These are phyloP conservation scores for Piscicola geometra DNA, from an alignment of 2,888 invertebrate genomes.

Conservation along the genomic window DNA sequence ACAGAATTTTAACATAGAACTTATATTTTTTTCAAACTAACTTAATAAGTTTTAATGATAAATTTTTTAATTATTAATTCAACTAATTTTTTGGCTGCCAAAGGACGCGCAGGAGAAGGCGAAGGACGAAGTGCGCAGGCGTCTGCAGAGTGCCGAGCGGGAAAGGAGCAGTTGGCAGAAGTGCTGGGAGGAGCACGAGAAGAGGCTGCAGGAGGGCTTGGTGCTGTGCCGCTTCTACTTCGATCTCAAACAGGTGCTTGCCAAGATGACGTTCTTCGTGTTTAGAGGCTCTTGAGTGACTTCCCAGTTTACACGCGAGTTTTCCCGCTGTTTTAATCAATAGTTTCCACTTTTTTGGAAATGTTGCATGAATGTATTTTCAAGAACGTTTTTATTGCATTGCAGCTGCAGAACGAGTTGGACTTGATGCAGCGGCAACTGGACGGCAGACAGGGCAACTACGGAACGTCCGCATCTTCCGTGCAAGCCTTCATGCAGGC, in stretches of 20 bases:
- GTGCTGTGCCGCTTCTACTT: slow-evolving; percentile 67
- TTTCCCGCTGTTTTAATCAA: no score
- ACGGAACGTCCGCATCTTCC: slow-evolving; percentile 68
- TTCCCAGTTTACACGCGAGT: no score
- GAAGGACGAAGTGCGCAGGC: slow-evolving; percentile 67
- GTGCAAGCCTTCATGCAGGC: slow-evolving; percentile 68
- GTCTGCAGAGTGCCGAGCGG: slow-evolving; percentile 64
- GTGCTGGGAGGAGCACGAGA: slow-evolving; percentile 63
- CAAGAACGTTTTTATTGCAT: neutral
- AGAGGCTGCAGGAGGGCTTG: slow-evolving; percentile 63
- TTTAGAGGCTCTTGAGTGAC: no score
- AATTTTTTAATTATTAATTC: neutral
- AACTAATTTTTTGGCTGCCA: no score
- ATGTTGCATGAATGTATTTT: neutral
- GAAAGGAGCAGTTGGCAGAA: slow-evolving; percentile 65
- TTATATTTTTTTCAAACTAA: neutral
- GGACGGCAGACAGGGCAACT: slow-evolving; percentile 65
- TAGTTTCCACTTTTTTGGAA: no score
- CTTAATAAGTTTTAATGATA: no score
- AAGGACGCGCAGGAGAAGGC: slow-evolving; percentile 67
- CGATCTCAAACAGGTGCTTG: slow-evolving; percentile 61
- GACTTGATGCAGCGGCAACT: slow-evolving; percentile 66
- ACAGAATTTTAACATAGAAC: neutral
- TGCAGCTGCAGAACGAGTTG: slow-evolving; percentile 68
- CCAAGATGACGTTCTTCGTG: no score